A percentile compares a stretch with the other conserved stretches of the same genome.
phyloP scores from a whole-genome alignment of 2,888 invertebrate genomes.

The Magallana nippona region DNA sequence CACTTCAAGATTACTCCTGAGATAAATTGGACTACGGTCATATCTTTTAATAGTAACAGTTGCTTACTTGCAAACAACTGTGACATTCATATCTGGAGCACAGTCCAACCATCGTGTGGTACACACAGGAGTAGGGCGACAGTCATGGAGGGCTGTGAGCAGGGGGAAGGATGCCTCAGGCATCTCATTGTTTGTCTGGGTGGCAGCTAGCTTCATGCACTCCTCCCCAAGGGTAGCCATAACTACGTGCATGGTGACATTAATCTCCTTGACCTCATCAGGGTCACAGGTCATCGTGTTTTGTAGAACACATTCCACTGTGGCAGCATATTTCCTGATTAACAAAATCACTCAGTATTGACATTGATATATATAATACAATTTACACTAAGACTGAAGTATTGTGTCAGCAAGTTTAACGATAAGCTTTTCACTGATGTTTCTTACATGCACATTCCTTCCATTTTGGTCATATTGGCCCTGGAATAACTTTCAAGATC shows the following conservation, averaged over 20 bases:
- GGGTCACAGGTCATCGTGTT: constrained; percentile 40
- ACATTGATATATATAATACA: background rate
- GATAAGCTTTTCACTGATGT: background rate
- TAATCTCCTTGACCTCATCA: constrained; percentile 14
- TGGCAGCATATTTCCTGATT: constrained; percentile 31
- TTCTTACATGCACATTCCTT: constrained; percentile 42
- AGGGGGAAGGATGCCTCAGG: background rate
- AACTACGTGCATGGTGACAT: constrained; percentile 35
- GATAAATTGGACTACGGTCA: no score
- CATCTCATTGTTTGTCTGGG: background rate
- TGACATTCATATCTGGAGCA: constrained; percentile 33
- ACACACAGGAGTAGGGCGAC: constrained; percentile 19
- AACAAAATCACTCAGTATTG: background rate
- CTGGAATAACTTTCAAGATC: constrained; percentile 16
- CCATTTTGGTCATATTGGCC: constrained; percentile 28
- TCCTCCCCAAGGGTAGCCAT: constrained; percentile 40
- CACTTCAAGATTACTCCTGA: no score
- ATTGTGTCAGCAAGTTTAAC: background rate
- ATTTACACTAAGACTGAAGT: background rate
- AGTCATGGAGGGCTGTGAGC: background rate
- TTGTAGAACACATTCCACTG: constrained; percentile 36
- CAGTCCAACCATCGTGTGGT: constrained; percentile 21
- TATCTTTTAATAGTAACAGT: no score
- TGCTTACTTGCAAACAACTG: constrained; percentile 13
- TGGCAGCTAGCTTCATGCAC: constrained; percentile 22